Evolutionary conservation across 2,797 vertebrate genomes (phyloP), one percentile per base, ranked within the genome.

Genomic region (Sebastes steindachneri): DNA sequence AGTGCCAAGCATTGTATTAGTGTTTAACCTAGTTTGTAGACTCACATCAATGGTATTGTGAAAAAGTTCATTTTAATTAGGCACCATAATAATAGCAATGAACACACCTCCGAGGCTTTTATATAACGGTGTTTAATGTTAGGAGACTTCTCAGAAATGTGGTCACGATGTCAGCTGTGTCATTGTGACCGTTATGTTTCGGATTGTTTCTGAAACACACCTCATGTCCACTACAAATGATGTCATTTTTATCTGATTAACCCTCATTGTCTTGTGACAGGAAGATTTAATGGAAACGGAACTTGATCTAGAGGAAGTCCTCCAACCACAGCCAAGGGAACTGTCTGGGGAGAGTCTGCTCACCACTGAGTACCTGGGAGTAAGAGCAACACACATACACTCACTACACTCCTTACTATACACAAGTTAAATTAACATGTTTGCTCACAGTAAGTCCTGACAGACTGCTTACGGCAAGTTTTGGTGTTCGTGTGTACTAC

Each of bases 351-450:
- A 99, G 93, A 96, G 97, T 74, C 96, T 99, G 69, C 96, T 99
- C 81, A 99, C 97, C 57, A 97, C 97, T 0, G 97, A 99, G 83
- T 99, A 99, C 87, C 90, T 99, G 67, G 98, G 98, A 66, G 98
- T 99, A 94, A 95, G 97, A 88, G 19, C 21, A 72, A 55, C 51
- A 75, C 66, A 59, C 57, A 67, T 1, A 75, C 28, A 33, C 31
- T 25, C 53, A 19, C 23, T 45, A 15, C 48, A 28, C 67, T 31
- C 7, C 31, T 25, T 45, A 23, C 23, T 17, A 7, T 71, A 19
- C 8, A 53, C 3, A 41, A 25, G 31, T 62, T 31, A 0, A 41
- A 51, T 55, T 7, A 63, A n/a, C 37, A 60, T 29, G 35, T 17
- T 14, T 10, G 15, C 6, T 65, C 12, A 10, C 8, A 55, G 23